These are phyloP conservation scores for Drosophila acutilabella DNA, from an alignment of 2,888 invertebrate species.

Conservation along the genomic window DNA sequence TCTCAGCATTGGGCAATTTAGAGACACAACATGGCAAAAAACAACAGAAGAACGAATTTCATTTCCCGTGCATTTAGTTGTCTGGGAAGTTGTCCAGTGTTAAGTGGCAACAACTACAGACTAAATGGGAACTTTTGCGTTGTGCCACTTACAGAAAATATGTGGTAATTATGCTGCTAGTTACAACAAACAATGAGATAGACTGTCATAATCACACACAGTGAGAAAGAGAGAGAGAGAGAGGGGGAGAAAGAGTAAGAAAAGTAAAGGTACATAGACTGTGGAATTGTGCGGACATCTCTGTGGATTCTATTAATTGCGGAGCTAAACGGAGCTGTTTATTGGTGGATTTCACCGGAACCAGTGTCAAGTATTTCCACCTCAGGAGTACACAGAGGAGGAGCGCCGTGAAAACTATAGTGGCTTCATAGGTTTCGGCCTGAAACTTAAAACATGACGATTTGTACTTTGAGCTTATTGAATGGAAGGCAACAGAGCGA, in stretches of 20 bases:
- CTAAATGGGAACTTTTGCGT: constrained; percentile 73
- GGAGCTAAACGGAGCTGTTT: constrained; percentile 66
- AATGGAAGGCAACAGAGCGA: constrained; percentile 66
- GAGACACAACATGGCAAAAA: constrained; percentile 42
- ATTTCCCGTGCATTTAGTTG: constrained; percentile 59
- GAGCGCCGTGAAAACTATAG: background rate
- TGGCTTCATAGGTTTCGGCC: constrained; percentile 6
- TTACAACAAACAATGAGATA: constrained; percentile 58
- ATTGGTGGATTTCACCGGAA: constrained; percentile 75
- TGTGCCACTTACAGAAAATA: constrained; percentile 78
- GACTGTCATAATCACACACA: constrained; percentile 29
- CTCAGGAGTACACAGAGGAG: background rate
- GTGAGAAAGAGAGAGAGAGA: constrained; percentile 23
- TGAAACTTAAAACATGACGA: constrained; percentile 43
- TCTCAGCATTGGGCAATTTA: constrained; percentile 34
- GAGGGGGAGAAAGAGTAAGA: constrained; percentile 18
- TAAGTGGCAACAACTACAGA: constrained; percentile 56
- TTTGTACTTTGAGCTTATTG: constrained; percentile 51
- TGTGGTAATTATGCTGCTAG: constrained; percentile 79
- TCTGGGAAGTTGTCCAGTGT: constrained; percentile 32
- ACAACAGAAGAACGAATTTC: constrained; percentile 67
- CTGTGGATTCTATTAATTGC: constrained; percentile 74
- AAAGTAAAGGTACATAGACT: constrained; percentile 33
- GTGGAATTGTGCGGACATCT: constrained; percentile 51
- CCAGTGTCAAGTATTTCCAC: constrained; percentile 59